Percentiles rank a stretch among this genome's conserved stretches.
phyloP scores from a whole-genome alignment of 2,888 invertebrate genomes.

The Polydrusus tereticollis region DNA sequence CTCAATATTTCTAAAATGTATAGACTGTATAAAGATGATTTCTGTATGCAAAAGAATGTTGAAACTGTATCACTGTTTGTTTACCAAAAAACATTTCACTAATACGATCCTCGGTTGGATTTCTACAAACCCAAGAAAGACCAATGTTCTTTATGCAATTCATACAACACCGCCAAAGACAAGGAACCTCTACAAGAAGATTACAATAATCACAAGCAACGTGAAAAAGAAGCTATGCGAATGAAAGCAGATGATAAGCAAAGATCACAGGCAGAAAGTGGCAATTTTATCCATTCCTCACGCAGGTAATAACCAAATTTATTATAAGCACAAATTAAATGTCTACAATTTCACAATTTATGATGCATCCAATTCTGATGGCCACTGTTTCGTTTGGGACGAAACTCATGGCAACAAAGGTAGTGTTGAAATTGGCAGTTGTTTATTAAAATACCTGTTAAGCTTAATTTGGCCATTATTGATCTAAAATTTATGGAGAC shows the following conservation, averaged over 20 bases:
- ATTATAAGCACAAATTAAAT: slow-evolving; percentile 18
- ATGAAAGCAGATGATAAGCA: slow-evolving; percentile 45
- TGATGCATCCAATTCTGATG: slow-evolving; percentile 36
- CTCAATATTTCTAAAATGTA: slow-evolving; percentile 19
- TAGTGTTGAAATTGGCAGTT: slow-evolving; percentile 19
- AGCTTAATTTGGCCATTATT: no score
- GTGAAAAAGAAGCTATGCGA: slow-evolving; percentile 32
- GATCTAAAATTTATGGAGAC: no score
- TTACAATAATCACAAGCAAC: slow-evolving; percentile 32
- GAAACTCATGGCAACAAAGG: slow-evolving; percentile 25
- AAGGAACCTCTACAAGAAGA: slow-evolving; percentile 38
- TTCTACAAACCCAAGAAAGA: slow-evolving; percentile 51
- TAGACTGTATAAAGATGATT: slow-evolving; percentile 12
- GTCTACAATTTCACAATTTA: slow-evolving; percentile 8
- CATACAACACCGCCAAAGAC: slow-evolving; percentile 45
- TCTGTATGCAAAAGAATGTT: no score
- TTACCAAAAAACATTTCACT: slow-evolving; percentile 33
- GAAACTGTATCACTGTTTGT: no score
- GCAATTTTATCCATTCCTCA: no score
- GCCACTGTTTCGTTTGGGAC: slow-evolving; percentile 21
- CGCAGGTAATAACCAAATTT: no score
- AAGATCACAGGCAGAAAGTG: no score
- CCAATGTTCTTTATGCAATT: slow-evolving; percentile 51
- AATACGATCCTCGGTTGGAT: slow-evolving; percentile 31
- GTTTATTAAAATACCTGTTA: no score